Base-by-base conservation (phyloP, 1,140 invertebrate genomes). In the Megathymus violae region DNA sequence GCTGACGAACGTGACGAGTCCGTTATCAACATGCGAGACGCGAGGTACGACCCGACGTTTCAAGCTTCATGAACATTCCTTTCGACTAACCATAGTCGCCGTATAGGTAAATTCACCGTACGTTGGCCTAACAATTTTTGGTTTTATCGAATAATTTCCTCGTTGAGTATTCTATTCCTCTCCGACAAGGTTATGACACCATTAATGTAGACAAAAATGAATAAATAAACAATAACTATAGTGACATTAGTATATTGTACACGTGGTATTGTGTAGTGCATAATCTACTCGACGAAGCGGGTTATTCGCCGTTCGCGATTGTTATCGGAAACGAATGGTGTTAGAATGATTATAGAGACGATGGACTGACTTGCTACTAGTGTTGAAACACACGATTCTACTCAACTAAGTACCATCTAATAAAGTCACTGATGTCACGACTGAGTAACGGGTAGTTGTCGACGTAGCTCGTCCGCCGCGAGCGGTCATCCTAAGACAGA, bases 141-240 rank as follows among this genome's bases (percentile, higher is more conserved):
- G 46, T 46, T 36, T 46, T 27, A 44, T 31, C 19, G 38, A 36
- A 5, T 19, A 11, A 19, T 13, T 59, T 59, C 43, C 41, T 19
- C 31, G 41, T 43, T 15, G 34, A 44, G 17, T 41, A 59, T 22
- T 31, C 22, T n/a, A n/a, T 59, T 59, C 14, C 22, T 59, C 54
- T 59, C 4, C 27, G 27, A 27, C 43, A 34, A 59, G 41, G 43
- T 59, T 27, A 34, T 38, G 50, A 59, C 47, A 46, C 48, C 46
- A 36, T 62, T 52, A 52, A 66, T 60, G 58, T 64, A 69, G 54
- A 67, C 62, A 27, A 52, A 68, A 60, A 51, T 44, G 38, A 63
- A 66, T 46, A 46, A 59, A 59, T 59, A 66, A 62, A 72, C 71
- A 76, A 74, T 76, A 76, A 76, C 74, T 64, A 65, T 67, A 66